Evolutionary conservation across 2,797 vertebrate genomes (phyloP).

Genomic region (Argentina silus): DNA sequence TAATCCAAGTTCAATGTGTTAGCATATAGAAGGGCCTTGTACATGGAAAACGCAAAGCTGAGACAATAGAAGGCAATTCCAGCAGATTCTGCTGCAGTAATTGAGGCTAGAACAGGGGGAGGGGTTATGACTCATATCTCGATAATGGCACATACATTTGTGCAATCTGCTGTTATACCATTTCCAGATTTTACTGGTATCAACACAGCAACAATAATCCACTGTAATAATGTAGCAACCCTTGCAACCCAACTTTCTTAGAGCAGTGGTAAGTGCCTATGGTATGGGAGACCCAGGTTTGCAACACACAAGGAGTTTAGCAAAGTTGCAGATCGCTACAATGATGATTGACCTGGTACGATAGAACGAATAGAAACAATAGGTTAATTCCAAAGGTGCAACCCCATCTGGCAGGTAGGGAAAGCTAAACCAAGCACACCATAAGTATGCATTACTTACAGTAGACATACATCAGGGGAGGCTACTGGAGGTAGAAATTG

Average conservation of each 20-base stretch:
- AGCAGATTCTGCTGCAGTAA: conserved; percentile 39
- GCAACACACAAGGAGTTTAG: no score
- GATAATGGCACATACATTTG: conserved; percentile 17
- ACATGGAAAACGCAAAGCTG: conserved; percentile 45
- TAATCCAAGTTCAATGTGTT: conserved; percentile 64
- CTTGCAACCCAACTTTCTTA: no score
- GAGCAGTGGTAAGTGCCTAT: no score
- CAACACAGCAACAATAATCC: conserved; percentile 13
- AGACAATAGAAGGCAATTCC: conserved; percentile 55
- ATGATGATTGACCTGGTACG: no score
- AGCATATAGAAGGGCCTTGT: conserved; percentile 58
- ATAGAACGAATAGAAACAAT: no score
- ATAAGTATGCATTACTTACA: no score
- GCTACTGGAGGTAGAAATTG: conserved; percentile 23
- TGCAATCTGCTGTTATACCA: not conserved
- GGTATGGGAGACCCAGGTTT: no score
- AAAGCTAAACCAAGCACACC: no score
- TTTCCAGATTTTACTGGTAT: conserved; percentile 17
- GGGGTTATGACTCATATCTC: conserved; percentile 42
- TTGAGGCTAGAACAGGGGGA: conserved; percentile 39
- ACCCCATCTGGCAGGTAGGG: no score
- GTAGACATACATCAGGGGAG: no score
- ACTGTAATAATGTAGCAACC: conserved; percentile 5
- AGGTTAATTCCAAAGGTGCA: no score
- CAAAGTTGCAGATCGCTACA: no score